Conservation (phyloP, 2,113 vertebrate species). For the Taurulus bubalis region DNA sequence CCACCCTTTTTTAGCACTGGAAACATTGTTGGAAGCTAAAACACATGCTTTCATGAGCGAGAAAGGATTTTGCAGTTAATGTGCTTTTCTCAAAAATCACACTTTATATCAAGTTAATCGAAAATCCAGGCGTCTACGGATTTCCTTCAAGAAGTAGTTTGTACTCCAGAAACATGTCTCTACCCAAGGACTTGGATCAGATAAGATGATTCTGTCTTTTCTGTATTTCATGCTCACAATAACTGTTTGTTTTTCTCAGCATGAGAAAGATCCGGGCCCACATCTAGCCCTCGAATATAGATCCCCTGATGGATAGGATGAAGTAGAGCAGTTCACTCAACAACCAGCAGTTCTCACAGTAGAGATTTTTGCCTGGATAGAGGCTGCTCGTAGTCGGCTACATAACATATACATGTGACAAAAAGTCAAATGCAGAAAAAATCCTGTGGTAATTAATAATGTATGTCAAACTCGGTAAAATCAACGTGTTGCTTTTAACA, state of each 20-base stretch:
- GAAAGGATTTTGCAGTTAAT: neutral
- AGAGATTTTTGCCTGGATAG: slow-evolving; percentile 1
- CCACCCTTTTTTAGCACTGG: neutral
- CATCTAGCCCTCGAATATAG: slow-evolving; percentile 68
- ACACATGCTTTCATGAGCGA: neutral
- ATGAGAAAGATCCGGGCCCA: slow-evolving; percentile 68
- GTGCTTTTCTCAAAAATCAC: neutral
- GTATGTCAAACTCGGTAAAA: neutral
- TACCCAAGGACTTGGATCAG: slow-evolving; percentile 73
- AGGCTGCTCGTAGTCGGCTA: neutral
- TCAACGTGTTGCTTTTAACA: neutral
- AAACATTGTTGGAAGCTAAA: neutral
- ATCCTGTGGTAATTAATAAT: neutral
- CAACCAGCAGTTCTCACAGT: slow-evolving; percentile 15
- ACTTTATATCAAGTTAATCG: neutral
- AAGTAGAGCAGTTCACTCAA: slow-evolving; percentile 52
- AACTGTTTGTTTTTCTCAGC: slow-evolving; percentile 80
- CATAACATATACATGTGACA: neutral
- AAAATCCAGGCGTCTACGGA: neutral
- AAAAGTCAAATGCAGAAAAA: neutral
- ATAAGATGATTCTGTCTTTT: slow-evolving; percentile 78
- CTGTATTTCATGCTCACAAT: slow-evolving; percentile 71
- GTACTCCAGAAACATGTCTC: slow-evolving; percentile 31
- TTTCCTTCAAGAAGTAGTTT: slow-evolving; percentile 30
- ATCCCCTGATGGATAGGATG: slow-evolving; percentile 67